Conservation (phyloP, 2,888 invertebrate genomes). For the Eupsilia transversa region DNA sequence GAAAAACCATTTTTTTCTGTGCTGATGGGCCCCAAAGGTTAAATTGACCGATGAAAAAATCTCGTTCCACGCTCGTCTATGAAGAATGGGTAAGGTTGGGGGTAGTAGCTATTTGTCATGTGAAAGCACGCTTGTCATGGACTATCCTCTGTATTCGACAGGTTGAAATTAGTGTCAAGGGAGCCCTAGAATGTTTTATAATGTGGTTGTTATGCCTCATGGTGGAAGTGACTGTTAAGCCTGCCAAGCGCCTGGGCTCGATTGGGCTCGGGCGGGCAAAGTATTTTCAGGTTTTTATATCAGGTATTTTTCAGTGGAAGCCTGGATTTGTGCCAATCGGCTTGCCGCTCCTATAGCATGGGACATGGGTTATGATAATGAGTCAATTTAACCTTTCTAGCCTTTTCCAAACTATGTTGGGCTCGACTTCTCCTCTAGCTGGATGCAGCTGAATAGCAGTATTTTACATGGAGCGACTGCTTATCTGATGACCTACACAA, state of each 20-base stretch:
- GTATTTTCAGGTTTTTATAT: background rate
- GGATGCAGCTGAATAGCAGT: no score
- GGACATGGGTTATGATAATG: no score
- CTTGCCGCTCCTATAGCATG: no score
- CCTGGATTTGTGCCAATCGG: background rate
- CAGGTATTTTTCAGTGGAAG: background rate
- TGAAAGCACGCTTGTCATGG: constrained; percentile 25
- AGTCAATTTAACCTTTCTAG: no score
- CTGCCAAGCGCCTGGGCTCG: no score
- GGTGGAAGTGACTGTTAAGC: background rate
- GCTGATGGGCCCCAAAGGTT: constrained; percentile 41
- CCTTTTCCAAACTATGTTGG: no score
- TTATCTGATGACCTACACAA: no score
- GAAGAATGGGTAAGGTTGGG: constrained; percentile 6
- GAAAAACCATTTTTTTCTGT: constrained; percentile 56
- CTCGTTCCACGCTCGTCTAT: constrained; percentile 26
- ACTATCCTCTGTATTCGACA: constrained; percentile 5
- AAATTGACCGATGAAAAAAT: constrained; percentile 54
- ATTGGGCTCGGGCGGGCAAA: background rate
- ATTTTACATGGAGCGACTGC: no score
- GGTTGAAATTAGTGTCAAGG: constrained; percentile 27
- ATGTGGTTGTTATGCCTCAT: background rate
- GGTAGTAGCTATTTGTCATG: constrained; percentile 48
- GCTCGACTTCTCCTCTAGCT: no score
- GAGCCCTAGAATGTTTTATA: background rate